A percentile compares a stretch with the other conserved stretches of the same genome.
Conservation (phyloP, 2,888 invertebrate species). For the Aphodius granarius region DNA sequence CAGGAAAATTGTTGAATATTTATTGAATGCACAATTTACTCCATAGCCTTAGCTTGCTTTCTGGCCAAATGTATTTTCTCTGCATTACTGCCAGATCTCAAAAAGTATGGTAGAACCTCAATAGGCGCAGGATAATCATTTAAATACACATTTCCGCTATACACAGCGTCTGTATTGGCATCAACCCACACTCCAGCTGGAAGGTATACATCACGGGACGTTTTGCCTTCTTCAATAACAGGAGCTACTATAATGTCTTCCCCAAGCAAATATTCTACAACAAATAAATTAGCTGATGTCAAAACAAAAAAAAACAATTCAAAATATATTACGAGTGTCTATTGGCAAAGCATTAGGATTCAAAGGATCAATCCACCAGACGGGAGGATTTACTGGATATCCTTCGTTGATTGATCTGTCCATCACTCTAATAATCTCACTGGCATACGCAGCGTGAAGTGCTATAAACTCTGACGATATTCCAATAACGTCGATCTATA, state of each 20-base stretch:
- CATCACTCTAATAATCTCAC: constrained; percentile 66
- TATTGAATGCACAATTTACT: neutral
- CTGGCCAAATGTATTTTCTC: constrained; percentile 14
- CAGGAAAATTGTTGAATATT: too few species aligned
- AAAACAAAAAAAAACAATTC: too few species aligned
- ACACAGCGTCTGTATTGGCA: constrained; percentile 42
- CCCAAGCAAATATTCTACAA: constrained; percentile 77
- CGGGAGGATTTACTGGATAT: constrained; percentile 75
- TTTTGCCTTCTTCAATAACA: constrained; percentile 64
- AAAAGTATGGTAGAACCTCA: constrained; percentile 70
- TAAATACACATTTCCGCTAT: constrained; percentile 56
- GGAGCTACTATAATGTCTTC: constrained; percentile 79
- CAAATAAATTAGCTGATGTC: neutral
- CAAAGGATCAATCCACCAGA: constrained; percentile 72
- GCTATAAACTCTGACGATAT: constrained; percentile 67
- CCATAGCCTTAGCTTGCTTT: neutral
- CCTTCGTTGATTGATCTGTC: constrained; percentile 62
- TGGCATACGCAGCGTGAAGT: constrained; percentile 65
- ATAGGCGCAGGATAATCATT: constrained; percentile 68
- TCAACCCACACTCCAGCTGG: constrained; percentile 76
- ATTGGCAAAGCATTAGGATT: constrained; percentile 21
- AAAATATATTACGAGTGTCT: constrained; percentile 25
- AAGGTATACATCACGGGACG: constrained; percentile 70
- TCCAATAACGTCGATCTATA: constrained; percentile 58
- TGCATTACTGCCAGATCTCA: constrained; percentile 26